phyloP scores from a whole-genome alignment of 2,113 vertebrate genomes.

The Callospermophilus lateralis region DNA sequence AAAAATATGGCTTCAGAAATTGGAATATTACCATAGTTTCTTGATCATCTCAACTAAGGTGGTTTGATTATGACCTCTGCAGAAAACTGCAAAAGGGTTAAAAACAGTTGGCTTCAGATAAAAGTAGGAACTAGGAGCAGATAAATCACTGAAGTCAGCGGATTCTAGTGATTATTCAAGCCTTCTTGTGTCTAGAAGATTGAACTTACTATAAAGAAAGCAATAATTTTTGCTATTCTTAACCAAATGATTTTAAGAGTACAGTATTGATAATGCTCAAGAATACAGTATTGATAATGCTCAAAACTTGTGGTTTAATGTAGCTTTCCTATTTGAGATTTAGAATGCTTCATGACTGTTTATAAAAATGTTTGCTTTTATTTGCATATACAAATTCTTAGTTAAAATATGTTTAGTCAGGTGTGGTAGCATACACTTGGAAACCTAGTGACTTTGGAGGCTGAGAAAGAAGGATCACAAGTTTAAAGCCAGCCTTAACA shows the following conservation, averaged over 20 bases:
- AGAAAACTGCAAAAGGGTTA: neutral
- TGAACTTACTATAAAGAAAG: neutral
- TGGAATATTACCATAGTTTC: neutral
- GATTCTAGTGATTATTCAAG: neutral
- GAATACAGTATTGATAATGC: neutral
- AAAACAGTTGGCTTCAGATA: neutral
- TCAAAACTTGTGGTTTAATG: neutral
- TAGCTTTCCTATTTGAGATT: slow-evolving; percentile 14
- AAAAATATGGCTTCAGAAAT: neutral
- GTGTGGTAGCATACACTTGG: too few species aligned
- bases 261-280: neutral
- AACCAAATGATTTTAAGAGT: neutral
- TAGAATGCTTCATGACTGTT: slow-evolving; percentile 44
- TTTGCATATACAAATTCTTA: neutral
- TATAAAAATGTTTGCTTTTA: slow-evolving; percentile 12
- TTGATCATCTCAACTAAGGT: neutral
- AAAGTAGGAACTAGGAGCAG: neutral
- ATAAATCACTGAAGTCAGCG: neutral
- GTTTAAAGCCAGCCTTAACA: too few species aligned
- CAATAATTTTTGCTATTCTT: neutral
- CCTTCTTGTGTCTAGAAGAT: neutral
- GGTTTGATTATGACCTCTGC: neutral
- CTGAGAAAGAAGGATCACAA: too few species aligned
- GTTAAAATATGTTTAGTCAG: neutral
- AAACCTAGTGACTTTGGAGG: too few species aligned